phyloP scores from a whole-genome alignment of 2,113 vertebrate species.

The Paraplagusia blochii region DNA sequence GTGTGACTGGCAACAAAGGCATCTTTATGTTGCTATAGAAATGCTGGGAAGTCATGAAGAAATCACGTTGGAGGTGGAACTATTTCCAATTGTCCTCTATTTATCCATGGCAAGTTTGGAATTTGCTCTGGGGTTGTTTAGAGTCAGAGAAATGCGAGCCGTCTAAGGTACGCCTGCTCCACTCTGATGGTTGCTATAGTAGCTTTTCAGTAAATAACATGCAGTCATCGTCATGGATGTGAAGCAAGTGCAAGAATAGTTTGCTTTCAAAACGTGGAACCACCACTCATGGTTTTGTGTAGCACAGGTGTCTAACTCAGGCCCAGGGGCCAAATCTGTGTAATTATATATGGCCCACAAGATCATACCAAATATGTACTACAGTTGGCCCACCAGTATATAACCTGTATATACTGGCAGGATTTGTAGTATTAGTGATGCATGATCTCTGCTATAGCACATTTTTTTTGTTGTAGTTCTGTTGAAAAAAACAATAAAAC shows the following conservation, averaged over 20 bases:
- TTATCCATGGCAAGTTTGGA: conserved; percentile 69
- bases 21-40: conserved; percentile 43
- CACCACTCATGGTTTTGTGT: conserved; percentile 35
- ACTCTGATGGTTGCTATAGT: conserved; percentile 58
- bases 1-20: conserved; percentile 40
- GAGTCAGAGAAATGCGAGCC: conserved; percentile 66
- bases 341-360: no score
- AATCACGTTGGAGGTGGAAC: conserved; percentile 56
- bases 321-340: no score
- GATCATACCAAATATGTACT: no score
- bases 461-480: no score
- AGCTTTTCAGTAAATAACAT: conserved; percentile 49
- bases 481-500: no score
- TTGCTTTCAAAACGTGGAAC: neutral
- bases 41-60: conserved; percentile 38
- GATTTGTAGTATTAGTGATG: no score
- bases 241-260: conserved; percentile 12
- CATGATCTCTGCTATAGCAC: no score
- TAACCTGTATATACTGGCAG: no score
- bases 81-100: conserved; percentile 61
- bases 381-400: no score
- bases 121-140: conserved; percentile 73
- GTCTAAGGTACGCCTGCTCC: conserved; percentile 45
- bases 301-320: no score
- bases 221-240: conserved; percentile 55